Base-by-base conservation (phyloP, 2,888 invertebrate species). In the Anodontia alba region DNA sequence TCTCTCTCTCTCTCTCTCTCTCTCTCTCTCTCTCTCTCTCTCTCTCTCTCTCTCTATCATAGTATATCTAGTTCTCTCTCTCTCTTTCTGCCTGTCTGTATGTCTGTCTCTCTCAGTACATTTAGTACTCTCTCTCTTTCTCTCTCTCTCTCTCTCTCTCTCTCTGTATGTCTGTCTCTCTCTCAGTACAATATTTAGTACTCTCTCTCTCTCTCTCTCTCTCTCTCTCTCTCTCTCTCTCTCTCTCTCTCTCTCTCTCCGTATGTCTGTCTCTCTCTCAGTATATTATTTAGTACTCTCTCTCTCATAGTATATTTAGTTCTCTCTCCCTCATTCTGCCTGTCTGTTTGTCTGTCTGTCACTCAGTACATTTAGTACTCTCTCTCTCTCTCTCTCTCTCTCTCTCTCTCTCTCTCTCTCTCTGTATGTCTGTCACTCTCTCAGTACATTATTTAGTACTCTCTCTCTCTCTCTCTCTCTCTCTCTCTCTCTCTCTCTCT, bases 111-210 rank as follows among this genome's bases (percentile, higher is more conserved):
- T n/a, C n/a, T 10, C 15, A 8, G 36, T 67, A 23, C 7, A 67
- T 10, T 7, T 67, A 7, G 36, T 33, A 33, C 73, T 73, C 43
- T 43, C 43, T 70, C 70, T 70, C 43, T 70, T n/a, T 70, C 70
- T 70, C 70, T 43, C 70, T 70, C 70, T 43, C 43, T 70, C 70
- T 70, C 70, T 43, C 70, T 70, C 70, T 70, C 70, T n/a, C n/a
- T n/a, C n/a, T n/a, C n/a, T n/a, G n/a, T n/a, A n/a, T n/a, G n/a
- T n/a, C n/a, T n/a, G n/a, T 70, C 70, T 70, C 70, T 70, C 70
- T 70, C 70, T 43, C 43, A 23, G 43, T 70, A 20, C 43, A 42
- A 43, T 29, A 43, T 29, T 70, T 46, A 43, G 43, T 70, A 20
- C 43, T 42, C 68, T 75, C 33, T 69, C 36, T 76, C 10, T 70